Evolutionary conservation across 2,888 invertebrate genomes (phyloP).

Genomic region (Mechanitis mazaeus): DNA sequence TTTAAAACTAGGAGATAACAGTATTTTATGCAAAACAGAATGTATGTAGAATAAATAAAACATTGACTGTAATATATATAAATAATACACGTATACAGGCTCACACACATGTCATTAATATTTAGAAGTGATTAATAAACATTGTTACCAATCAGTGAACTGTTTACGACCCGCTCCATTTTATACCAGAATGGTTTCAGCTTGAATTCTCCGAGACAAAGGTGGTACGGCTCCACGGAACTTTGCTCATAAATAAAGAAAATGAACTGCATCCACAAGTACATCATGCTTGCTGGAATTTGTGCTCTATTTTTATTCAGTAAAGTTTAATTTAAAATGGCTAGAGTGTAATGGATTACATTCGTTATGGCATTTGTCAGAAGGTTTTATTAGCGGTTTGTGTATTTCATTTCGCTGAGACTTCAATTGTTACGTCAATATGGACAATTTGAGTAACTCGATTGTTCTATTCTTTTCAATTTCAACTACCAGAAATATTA

Average conservation of each 20-base stretch:
- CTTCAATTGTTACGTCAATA: slow-evolving; percentile 5
- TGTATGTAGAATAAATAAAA: no score
- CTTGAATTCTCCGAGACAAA: slow-evolving; percentile 20
- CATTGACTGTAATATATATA: no score
- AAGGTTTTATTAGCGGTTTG: slow-evolving; percentile 12
- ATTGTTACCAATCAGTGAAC: not conserved
- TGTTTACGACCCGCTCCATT: slow-evolving; percentile 4
- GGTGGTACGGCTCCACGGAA: slow-evolving; percentile 16
- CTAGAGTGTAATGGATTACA: slow-evolving; percentile 3
- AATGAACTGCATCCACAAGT: slow-evolving; percentile 10
- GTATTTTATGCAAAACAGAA: no score
- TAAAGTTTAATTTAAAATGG: slow-evolving; percentile 14
- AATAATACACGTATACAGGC: not conserved
- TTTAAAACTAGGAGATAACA: no score
- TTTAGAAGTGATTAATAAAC: not conserved
- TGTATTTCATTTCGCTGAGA: slow-evolving; percentile 2
- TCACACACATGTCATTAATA: not conserved
- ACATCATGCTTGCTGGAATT: slow-evolving; percentile 12
- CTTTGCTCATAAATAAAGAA: slow-evolving; percentile 21
- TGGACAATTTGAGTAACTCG: slow-evolving; percentile 1
- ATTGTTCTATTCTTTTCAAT: not conserved
- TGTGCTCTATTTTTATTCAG: slow-evolving; percentile 10
- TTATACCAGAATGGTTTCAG: slow-evolving; percentile 11
- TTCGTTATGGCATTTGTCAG: slow-evolving; percentile 12
- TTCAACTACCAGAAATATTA: not conserved